These are phyloP conservation scores for Actias luna DNA, from an alignment of 2,888 invertebrate genomes.

Conservation along the genomic window DNA sequence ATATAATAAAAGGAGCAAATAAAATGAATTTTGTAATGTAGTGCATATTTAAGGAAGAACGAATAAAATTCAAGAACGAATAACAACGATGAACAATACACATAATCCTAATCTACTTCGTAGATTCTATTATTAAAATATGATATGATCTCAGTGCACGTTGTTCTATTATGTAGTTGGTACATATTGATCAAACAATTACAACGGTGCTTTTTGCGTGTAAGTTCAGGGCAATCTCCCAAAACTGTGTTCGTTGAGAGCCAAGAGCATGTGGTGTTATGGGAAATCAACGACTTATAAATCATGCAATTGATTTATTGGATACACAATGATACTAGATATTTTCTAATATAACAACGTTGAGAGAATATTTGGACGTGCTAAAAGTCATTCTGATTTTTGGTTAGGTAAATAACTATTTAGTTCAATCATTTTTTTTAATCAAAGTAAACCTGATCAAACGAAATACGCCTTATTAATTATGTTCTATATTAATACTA, in stretches of 20 bases:
- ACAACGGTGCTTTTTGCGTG: slow-evolving; percentile 23
- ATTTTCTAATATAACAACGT: background rate
- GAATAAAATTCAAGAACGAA: background rate
- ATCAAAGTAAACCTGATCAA: no score
- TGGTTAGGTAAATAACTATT: no score
- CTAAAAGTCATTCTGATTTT: no score
- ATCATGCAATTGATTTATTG: background rate
- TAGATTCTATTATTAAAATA: background rate
- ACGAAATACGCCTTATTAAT: no score
- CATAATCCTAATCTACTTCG: background rate
- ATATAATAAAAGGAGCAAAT: background rate
- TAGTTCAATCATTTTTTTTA: no score
- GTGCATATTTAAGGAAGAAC: background rate
- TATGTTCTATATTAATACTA: no score
- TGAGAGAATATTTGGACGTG: background rate
- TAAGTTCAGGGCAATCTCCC: slow-evolving; percentile 65
- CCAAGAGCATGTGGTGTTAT: slow-evolving; percentile 39
- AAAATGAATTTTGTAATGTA: background rate
- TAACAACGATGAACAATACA: background rate
- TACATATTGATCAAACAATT: slow-evolving; percentile 3
- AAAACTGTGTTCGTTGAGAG: slow-evolving; percentile 57
- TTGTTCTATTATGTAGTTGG: slow-evolving; percentile 2
- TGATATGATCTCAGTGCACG: slow-evolving; percentile 10
- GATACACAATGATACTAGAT: background rate
- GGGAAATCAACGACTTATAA: background rate